A percentile compares a stretch with the other conserved stretches of the same genome.
These are phyloP conservation scores for Halcyon badia DNA, from an alignment of 2,797 vertebrate species.

Conservation along the genomic window DNA sequence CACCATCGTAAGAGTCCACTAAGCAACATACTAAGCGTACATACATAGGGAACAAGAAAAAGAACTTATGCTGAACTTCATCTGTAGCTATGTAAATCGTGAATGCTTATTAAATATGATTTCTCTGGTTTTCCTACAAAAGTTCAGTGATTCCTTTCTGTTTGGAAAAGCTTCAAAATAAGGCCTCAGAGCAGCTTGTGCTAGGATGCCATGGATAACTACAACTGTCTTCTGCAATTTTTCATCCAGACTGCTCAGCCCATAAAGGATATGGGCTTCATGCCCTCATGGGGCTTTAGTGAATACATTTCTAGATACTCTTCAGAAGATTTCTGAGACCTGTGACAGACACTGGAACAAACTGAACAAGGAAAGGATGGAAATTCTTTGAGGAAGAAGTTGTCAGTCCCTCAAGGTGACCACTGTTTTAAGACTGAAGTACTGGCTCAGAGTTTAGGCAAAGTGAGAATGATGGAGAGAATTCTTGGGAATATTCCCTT, in stretches of 20 bases:
- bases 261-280: background rate
- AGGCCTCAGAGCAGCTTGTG: background rate
- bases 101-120: background rate
- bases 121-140: background rate
- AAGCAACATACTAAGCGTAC: background rate
- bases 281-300: fast-evolving
- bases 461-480: background rate
- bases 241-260: background rate
- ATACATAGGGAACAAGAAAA: background rate
- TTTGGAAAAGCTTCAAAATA: background rate
- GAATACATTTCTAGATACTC: background rate
- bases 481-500: background rate
- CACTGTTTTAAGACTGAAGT: background rate
- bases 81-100: background rate
- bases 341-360: background rate
- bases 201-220: background rate
- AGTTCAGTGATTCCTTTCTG: background rate
- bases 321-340: background rate
- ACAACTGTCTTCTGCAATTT: background rate
- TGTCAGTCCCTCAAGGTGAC: background rate
- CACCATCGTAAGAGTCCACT: background rate
- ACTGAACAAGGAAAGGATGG: background rate
- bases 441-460: background rate
- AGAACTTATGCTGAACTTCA: background rate
- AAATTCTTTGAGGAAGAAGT: background rate